A percentile compares a stretch with the other conserved stretches of the same genome.
These are phyloP conservation scores for Drosophila mauritiana DNA, from an alignment of 1,140 invertebrate species.

Conservation along the genomic window DNA sequence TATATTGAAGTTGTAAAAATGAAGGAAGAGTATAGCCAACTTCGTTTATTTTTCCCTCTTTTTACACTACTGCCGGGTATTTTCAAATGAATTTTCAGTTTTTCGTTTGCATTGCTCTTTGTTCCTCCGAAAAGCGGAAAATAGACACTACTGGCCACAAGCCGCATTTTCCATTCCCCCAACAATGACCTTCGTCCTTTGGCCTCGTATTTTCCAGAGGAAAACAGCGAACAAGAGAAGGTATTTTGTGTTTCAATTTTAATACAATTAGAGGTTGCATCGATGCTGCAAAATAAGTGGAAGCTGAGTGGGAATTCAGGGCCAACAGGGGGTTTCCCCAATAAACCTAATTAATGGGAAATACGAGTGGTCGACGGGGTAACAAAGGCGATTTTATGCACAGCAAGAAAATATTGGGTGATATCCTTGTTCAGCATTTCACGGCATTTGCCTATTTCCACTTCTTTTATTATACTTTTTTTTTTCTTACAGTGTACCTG, in stretches of 20 bases:
- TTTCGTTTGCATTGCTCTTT: slow-evolving; percentile 6
- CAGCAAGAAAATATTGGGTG: not conserved
- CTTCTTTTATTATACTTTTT: not conserved
- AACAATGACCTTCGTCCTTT: slow-evolving; percentile 1
- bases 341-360: slow-evolving; percentile 28
- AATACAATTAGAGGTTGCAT: slow-evolving; percentile 36
- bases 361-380: not conserved
- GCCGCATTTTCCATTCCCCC: not conserved
- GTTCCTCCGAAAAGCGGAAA: slow-evolving; percentile 10
- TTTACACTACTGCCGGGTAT: slow-evolving; percentile 24
- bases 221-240: slow-evolving; percentile 2
- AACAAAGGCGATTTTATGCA: not conserved
- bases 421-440: not conserved
- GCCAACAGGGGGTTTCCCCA: not conserved
- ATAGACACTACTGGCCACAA: slow-evolving; percentile 26
- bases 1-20: too few relatives aligned
- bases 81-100: slow-evolving; percentile 53
- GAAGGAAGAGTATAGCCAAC: not conserved
- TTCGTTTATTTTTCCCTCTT: not conserved
- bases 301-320: not conserved
- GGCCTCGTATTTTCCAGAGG: slow-evolving; percentile 7
- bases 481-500: not conserved
- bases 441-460: too few relatives aligned
- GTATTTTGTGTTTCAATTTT: slow-evolving; percentile 12
- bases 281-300: slow-evolving; percentile 14